Base-by-base conservation (phyloP, 2,888 invertebrate species). In the Keiferia lycopersicella region DNA sequence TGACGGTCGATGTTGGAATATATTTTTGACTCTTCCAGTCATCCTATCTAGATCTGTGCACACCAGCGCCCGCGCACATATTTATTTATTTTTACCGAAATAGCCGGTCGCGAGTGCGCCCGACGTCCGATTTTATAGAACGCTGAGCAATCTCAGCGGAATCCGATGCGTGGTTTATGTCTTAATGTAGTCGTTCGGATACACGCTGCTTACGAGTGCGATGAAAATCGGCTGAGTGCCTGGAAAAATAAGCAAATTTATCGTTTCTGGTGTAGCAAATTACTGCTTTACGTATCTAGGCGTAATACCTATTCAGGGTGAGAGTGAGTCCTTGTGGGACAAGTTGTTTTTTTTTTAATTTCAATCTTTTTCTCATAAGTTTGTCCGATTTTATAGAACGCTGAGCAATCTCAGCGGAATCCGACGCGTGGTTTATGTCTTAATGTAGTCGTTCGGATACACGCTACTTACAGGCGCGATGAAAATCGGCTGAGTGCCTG, bases 61-160 rank as follows among this genome's bases (percentile, higher is more conserved):
- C 38, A 80, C 81, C 81, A 22, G 76, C 82, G 81, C 79, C 75
- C 79, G 83, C 79, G 78, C 79, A 80, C 80, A 84, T 90, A 90
- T 91, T 91, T 91, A 91, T 91, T 91, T 90, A 90, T 91, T 91
- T 87, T 85, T 83, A 87, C 91, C 87, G 84, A 90, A 91, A 91
- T 90, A 91, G 91, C 86, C 79, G 76, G 87, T 87, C 82, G 86
- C 83, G 87, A 88, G 88, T 83, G 84, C 84, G 85, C 75, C 79
- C 34, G 56, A 10, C 83, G 61, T 48, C 57, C 57, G 79, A 81
- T 82, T 79, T 83, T 83, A 82, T 83, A 81, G 81, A 82, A 80
- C 74, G 75, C 81, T 83, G 84, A 84, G 83, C 83, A 82, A 86
- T 83, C 82, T 81, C 83, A 81, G 71, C 73, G 84, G 86, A 87